A percentile compares a stretch with the other conserved stretches of the same genome.
phyloP scores from a whole-genome alignment of 2,888 invertebrate genomes.

The Molorchus minor region DNA sequence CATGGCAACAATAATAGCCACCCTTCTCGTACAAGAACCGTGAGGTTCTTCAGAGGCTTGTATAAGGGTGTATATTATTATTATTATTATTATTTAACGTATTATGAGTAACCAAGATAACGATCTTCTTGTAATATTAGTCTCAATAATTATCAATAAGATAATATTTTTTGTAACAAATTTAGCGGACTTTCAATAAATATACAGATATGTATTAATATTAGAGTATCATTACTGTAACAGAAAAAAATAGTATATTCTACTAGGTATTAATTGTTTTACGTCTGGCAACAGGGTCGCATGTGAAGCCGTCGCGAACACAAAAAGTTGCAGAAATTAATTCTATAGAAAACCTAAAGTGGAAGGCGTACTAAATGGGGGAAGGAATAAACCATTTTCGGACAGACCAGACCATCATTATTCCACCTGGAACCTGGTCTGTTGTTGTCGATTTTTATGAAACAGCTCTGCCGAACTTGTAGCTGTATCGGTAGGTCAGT shows the following conservation, averaged over 20 bases:
- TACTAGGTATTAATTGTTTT: not conserved
- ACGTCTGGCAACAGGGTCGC: not conserved
- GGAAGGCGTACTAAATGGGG: conserved; percentile 13
- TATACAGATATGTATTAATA: not conserved
- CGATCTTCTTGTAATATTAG: too few species aligned
- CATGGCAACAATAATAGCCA: too few species aligned
- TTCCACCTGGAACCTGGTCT: conserved; percentile 31
- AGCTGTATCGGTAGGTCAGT: too few species aligned
- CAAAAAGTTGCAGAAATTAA: conserved; percentile 4
- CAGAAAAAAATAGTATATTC: not conserved
- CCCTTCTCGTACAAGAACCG: too few species aligned
- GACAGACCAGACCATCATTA: conserved; percentile 37
- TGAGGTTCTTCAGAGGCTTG: too few species aligned
- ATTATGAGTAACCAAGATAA: too few species aligned
- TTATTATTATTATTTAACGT: too few species aligned
- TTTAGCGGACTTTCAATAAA: not conserved
- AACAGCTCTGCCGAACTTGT: conserved; percentile 44
- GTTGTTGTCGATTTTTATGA: conserved; percentile 43
- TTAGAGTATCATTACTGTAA: not conserved
- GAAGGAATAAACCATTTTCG: conserved; percentile 30
- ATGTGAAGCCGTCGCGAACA: not conserved
- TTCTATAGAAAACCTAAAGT: not conserved
- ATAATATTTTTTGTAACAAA: not conserved
- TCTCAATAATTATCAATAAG: conserved; percentile 1
- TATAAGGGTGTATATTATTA: too few species aligned